Percentiles rank a stretch among this genome's conserved stretches.
Evolutionary conservation across 2,113 vertebrate species (phyloP).

Genomic region (Gorsachius goisagi): DNA sequence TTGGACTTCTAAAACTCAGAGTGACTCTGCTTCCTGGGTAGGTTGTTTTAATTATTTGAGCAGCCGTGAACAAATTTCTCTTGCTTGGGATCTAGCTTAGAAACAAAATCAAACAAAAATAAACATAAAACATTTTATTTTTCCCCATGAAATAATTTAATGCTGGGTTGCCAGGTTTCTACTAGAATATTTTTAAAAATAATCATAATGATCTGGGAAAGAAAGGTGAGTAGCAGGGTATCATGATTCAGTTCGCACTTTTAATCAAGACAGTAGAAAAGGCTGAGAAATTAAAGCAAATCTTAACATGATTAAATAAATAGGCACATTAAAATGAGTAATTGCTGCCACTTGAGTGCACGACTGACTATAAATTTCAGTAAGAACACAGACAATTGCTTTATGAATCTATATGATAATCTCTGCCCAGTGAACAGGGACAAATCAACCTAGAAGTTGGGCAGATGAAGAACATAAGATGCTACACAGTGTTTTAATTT

Average conservation of each 20-base stretch:
- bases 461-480: neutral
- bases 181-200: neutral
- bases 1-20: neutral
- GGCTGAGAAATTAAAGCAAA: slow-evolving; percentile 23
- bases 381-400: slow-evolving; percentile 33
- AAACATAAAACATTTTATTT: neutral
- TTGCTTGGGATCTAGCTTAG: neutral
- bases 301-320: slow-evolving; percentile 47
- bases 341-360: neutral
- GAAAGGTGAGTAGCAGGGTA: neutral
- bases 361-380: slow-evolving; percentile 23
- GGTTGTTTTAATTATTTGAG: neutral
- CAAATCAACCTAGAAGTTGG: neutral
- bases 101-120: neutral
- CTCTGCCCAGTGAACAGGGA: slow-evolving; percentile 29
- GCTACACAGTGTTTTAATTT: neutral
- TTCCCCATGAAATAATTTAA: neutral
- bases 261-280: slow-evolving; percentile 23
- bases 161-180: neutral
- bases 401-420: slow-evolving; percentile 2
- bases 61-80: neutral
- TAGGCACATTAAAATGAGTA: slow-evolving; percentile 35
- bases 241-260: neutral
- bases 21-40: neutral
- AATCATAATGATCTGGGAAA: neutral